Evolutionary conservation across 2,797 vertebrate genomes (phyloP).

Genomic region (Luscinia luscinia): DNA sequence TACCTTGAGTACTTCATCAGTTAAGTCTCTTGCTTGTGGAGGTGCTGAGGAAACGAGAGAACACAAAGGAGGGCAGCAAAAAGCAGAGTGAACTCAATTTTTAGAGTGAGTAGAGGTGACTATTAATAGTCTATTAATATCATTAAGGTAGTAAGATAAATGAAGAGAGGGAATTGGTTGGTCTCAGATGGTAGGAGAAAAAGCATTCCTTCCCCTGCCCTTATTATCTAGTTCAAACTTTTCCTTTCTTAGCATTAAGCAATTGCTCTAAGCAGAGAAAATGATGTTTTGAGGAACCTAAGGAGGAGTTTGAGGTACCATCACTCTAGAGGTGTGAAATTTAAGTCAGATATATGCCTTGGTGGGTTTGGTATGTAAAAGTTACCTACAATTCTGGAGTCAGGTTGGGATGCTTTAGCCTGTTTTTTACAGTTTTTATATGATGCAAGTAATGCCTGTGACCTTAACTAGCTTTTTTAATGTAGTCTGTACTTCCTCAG

Average conservation of each 20-base stretch:
- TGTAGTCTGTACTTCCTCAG: neutral
- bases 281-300: neutral
- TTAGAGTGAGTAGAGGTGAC: slow-evolving; percentile 61
- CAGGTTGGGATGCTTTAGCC: neutral
- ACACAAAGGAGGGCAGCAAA: slow-evolving; percentile 64
- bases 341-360: neutral
- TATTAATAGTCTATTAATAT: slow-evolving; percentile 68
- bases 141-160: slow-evolving; percentile 61
- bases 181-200: slow-evolving; percentile 59
- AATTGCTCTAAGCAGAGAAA: slow-evolving; percentile 18
- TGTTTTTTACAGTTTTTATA: neutral
- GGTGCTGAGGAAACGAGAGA: neutral
- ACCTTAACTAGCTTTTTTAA: neutral
- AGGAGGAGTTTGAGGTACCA: neutral
- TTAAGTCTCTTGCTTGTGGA: neutral
- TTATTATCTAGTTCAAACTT: too few species aligned
- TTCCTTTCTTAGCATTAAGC: too few species aligned
- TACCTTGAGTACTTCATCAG: neutral
- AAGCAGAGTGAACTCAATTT: slow-evolving; percentile 67
- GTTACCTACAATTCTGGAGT: neutral
- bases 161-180: slow-evolving; percentile 67
- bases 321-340: neutral
- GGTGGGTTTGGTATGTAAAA: neutral
- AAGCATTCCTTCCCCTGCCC: neutral
- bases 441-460: neutral